A percentile compares a stretch with the other conserved stretches of the same genome.
Evolutionary conservation across 1,140 invertebrate species (phyloP).

Genomic region (Cataglyphis hispanica): DNA sequence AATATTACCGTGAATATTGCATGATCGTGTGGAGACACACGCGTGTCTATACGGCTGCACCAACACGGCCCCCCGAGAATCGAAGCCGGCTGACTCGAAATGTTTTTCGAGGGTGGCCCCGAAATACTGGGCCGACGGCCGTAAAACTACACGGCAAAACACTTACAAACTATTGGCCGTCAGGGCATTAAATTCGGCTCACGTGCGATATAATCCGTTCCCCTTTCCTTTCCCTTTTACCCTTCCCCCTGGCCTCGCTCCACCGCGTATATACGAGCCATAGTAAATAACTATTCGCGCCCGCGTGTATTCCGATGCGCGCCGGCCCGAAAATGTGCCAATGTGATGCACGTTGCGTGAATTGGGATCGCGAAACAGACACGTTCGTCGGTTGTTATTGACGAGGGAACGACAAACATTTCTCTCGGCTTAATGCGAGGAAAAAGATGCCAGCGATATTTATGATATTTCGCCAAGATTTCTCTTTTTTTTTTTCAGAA

Average conservation of each 20-base stretch:
- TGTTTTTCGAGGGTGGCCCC: conserved; percentile 69
- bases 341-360: conserved; percentile 45
- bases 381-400: conserved; percentile 40
- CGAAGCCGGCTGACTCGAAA: conserved; percentile 37
- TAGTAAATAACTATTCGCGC: conserved; percentile 70
- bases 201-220: conserved; percentile 69
- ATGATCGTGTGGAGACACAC: conserved; percentile 66
- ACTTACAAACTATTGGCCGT: conserved; percentile 75
- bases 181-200: conserved; percentile 71
- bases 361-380: conserved; percentile 30
- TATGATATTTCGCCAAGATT: neutral
- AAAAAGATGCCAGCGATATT: neutral
- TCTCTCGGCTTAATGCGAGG: neutral
- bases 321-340: conserved; percentile 57
- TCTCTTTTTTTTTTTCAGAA: neutral
- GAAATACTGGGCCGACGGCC: conserved; percentile 65
- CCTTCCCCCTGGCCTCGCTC: neutral
- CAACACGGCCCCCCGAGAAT: conserved; percentile 33
- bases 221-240: neutral
- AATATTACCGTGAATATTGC: conserved; percentile 81
- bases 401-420: conserved; percentile 21
- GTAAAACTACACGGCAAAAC: conserved; percentile 75
- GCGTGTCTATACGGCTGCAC: conserved; percentile 42
- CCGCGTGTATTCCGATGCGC: conserved; percentile 53
- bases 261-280: conserved; percentile 36